These are phyloP conservation scores for Gallinago solitaria DNA, from an alignment of 2,797 vertebrate genomes.

Conservation along the genomic window DNA sequence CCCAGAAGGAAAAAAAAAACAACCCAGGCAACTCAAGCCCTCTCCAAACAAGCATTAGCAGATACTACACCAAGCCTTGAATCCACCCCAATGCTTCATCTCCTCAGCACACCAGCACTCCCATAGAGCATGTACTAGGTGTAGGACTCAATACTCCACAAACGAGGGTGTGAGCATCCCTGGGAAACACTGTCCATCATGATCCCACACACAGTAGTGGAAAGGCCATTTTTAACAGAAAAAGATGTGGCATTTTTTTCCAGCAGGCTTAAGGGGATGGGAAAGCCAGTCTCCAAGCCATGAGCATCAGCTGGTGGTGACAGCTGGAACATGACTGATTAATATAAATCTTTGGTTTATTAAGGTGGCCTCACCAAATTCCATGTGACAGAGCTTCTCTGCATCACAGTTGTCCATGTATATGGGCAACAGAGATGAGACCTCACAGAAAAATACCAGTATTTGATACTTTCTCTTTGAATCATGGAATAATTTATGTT, in stretches of 20 bases:
- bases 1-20: not conserved
- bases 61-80: no score
- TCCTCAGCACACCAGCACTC: not conserved
- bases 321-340: not conserved
- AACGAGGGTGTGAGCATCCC: not conserved
- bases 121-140: not conserved
- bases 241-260: not conserved
- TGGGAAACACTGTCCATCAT: not conserved
- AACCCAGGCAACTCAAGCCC: accelerated
- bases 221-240: not conserved
- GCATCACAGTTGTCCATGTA: not conserved
- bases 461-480: not conserved
- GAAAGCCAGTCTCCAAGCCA: not conserved
- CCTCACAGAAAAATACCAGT: not conserved
- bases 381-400: not conserved
- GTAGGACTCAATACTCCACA: not conserved
- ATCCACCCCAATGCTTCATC: no score
- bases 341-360: not conserved
- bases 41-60: not conserved
- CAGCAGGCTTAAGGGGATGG: not conserved
- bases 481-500: not conserved
- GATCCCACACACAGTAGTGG: no score
- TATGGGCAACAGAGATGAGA: not conserved
- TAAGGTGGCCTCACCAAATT: not conserved
- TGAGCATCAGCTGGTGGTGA: not conserved